These are phyloP conservation scores for Falco biarmicus DNA, from an alignment of 2,797 vertebrate species.

Conservation along the genomic window DNA sequence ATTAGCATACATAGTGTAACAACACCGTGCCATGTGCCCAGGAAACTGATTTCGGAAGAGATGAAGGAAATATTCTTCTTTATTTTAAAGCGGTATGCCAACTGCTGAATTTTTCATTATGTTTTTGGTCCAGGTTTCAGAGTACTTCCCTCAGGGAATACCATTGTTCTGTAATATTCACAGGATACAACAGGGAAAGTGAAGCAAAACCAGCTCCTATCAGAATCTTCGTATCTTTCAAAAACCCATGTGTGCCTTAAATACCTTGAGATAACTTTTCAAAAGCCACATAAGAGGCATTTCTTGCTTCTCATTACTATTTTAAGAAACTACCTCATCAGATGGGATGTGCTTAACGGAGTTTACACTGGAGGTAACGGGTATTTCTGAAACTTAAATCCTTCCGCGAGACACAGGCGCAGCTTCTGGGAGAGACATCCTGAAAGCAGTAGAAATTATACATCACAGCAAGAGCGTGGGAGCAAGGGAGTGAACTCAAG, in stretches of 20 bases:
- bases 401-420: neutral
- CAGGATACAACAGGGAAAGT: neutral
- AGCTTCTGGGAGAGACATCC: neutral
- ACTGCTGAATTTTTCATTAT: constrained; percentile 3
- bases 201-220: neutral
- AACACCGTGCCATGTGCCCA: neutral
- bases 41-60: neutral
- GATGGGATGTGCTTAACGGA: neutral
- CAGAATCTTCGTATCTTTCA: neutral
- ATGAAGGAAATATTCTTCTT: neutral
- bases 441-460: neutral
- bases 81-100: neutral
- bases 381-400: neutral
- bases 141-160: neutral
- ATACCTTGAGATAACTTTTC: neutral
- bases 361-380: neutral
- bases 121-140: constrained; percentile 16
- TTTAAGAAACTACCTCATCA: neutral
- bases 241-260: neutral
- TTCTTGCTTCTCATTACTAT: neutral
- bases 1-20: neutral
- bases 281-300: neutral
- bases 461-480: neutral
- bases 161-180: neutral
- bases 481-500: neutral